A percentile compares a stretch with the other conserved stretches of the same genome.
These are phyloP conservation scores for Carcharodon carcharias DNA, from an alignment of 2,797 vertebrate genomes.

Conservation along the genomic window DNA sequence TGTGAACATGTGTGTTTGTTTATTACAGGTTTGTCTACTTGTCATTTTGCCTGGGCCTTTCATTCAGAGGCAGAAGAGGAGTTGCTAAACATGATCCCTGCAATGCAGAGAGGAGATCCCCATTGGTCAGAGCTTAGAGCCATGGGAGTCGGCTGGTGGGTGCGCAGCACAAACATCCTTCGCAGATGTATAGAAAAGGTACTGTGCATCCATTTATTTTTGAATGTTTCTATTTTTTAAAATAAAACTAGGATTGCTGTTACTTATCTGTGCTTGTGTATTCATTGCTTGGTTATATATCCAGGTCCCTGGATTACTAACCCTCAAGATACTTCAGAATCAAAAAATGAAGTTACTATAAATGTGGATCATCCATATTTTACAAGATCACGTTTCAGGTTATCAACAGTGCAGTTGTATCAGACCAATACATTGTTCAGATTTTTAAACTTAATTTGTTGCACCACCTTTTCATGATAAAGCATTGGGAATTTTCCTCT, in stretches of 20 bases:
- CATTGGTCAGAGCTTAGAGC: conserved; percentile 88
- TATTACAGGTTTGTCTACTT: conserved; percentile 77
- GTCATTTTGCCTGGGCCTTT: conserved; percentile 95
- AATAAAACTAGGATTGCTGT: neutral
- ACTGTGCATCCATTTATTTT: conserved; percentile 25
- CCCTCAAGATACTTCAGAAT: neutral
- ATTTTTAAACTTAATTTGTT: neutral
- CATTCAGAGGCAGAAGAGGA: conserved; percentile 96
- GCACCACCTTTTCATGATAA: neutral
- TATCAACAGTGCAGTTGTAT: neutral
- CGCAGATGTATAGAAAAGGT: conserved; percentile 94
- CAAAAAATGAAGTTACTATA: neutral
- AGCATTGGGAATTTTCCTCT: neutral
- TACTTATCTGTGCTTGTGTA: neutral
- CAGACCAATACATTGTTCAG: neutral
- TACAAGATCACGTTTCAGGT: neutral
- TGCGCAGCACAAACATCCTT: conserved; percentile 79
- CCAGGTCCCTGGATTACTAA: too few species aligned
- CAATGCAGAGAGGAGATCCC: conserved; percentile 79
- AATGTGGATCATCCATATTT: neutral
- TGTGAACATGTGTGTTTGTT: conserved; percentile 34
- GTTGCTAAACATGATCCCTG: conserved; percentile 82
- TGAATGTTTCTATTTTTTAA: neutral
- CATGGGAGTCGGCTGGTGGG: conserved; percentile 96
- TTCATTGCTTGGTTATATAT: neutral